Evolutionary conservation across 2,797 vertebrate species (phyloP).

Genomic region (Mormyrops boulengeri): DNA sequence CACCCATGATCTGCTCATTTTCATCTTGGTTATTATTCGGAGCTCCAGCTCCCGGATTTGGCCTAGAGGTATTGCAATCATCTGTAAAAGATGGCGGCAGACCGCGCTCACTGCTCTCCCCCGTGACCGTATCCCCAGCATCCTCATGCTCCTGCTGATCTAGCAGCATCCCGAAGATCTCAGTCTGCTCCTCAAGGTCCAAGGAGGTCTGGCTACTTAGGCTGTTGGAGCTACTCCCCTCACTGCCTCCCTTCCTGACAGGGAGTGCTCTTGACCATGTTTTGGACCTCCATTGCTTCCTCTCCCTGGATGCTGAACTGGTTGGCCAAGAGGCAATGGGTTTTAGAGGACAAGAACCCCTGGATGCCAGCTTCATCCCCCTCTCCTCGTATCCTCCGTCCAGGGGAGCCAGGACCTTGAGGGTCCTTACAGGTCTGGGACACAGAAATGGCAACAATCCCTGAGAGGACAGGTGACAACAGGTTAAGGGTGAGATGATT

Average conservation of each 20-base stretch:
- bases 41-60: not conserved
- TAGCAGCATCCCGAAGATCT: not conserved
- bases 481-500: not conserved
- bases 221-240: constrained; percentile 53
- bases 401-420: constrained; percentile 55
- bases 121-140: not conserved
- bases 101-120: not conserved
- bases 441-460: constrained; percentile 27
- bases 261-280: constrained; percentile 19
- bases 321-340: constrained; percentile 43
- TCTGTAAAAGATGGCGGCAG: not conserved
- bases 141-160: not conserved
- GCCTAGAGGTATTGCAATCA: constrained; percentile 12
- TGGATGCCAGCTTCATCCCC: constrained; percentile 30
- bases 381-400: constrained; percentile 31
- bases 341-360: constrained; percentile 43
- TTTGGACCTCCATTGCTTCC: constrained; percentile 34
- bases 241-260: constrained; percentile 43
- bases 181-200: constrained; percentile 37
- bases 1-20: not conserved
- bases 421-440: constrained; percentile 35
- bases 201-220: constrained; percentile 53
- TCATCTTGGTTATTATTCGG: not conserved
- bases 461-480: constrained; percentile 29
- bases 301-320: constrained; percentile 33